Percentiles rank a stretch among this genome's conserved stretches.
These are phyloP conservation scores for Tupaia chinensis DNA, from an alignment of 2,113 vertebrate genomes.

Conservation along the genomic window DNA sequence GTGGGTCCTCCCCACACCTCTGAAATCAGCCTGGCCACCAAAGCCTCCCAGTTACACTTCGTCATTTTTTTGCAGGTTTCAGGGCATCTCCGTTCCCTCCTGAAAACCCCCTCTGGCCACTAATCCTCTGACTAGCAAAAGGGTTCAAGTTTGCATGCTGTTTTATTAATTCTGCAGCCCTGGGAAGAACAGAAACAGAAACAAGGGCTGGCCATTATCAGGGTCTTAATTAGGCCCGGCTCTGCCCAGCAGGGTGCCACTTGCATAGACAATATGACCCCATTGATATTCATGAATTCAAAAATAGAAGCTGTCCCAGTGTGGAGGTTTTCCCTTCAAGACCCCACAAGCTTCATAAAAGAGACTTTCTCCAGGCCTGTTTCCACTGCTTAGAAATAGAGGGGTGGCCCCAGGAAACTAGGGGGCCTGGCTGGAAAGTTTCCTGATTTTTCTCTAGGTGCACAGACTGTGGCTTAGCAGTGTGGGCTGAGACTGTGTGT, in stretches of 20 bases:
- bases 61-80: background rate
- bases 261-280: constrained; percentile 12
- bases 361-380: background rate
- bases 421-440: background rate
- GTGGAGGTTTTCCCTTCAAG: background rate
- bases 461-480: background rate
- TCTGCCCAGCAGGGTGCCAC: background rate
- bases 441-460: background rate
- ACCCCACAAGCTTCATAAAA: background rate
- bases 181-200: background rate
- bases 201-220: background rate
- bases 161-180: constrained; percentile 1
- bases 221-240: constrained; percentile 30
- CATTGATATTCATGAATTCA: constrained; percentile 66
- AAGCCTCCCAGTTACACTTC: no score
- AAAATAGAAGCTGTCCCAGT: background rate
- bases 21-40: background rate
- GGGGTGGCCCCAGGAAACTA: background rate
- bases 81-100: background rate
- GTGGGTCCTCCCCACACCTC: no score
- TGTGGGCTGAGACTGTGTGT: background rate
- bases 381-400: constrained; percentile 3
- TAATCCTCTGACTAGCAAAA: background rate
- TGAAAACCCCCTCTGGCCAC: background rate
- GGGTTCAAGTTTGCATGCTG: background rate